phyloP scores from a whole-genome alignment of 2,797 vertebrate genomes.

The Pygocentrus nattereri region DNA sequence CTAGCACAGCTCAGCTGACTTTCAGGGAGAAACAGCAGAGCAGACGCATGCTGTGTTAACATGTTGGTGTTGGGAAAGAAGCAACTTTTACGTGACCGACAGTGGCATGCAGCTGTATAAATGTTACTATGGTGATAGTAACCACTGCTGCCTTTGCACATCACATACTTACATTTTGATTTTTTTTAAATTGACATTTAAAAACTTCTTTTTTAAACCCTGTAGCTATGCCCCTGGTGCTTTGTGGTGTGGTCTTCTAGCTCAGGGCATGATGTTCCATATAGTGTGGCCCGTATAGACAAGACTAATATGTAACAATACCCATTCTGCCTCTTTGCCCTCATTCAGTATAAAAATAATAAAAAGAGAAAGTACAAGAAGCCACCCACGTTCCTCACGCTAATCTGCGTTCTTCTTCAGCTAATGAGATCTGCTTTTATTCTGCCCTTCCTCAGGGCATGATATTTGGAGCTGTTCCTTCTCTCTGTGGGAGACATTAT shows the following conservation, averaged over 20 bases:
- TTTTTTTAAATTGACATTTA: too few species aligned
- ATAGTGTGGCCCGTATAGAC: neutral
- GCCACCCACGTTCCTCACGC: slow-evolving; percentile 26
- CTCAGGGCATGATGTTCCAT: neutral
- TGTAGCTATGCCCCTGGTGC: too few species aligned
- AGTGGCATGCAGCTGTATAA: too few species aligned
- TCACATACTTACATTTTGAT: too few species aligned
- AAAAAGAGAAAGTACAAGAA: slow-evolving; percentile 23
- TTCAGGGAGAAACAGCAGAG: too few species aligned
- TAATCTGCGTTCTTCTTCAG: slow-evolving; percentile 41
- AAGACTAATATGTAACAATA: slow-evolving; percentile 23
- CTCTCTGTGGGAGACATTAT: slow-evolving; percentile 36
- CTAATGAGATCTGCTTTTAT: slow-evolving; percentile 55
- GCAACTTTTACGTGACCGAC: too few species aligned
- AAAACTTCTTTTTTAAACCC: too few species aligned
- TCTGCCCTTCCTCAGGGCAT: slow-evolving; percentile 34
- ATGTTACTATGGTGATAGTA: too few species aligned
- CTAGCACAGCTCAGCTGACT: too few species aligned
- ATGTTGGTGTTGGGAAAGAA: too few species aligned
- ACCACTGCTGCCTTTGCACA: too few species aligned
- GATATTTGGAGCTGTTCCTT: slow-evolving; percentile 45
- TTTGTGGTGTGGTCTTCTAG: neutral
- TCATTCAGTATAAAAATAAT: slow-evolving; percentile 22
- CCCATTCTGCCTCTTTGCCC: slow-evolving; percentile 20
- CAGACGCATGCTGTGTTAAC: too few species aligned